Percentiles rank a stretch among this genome's conserved stretches.
phyloP scores from a whole-genome alignment of 2,113 vertebrate species.

The Paralichthys olivaceus region DNA sequence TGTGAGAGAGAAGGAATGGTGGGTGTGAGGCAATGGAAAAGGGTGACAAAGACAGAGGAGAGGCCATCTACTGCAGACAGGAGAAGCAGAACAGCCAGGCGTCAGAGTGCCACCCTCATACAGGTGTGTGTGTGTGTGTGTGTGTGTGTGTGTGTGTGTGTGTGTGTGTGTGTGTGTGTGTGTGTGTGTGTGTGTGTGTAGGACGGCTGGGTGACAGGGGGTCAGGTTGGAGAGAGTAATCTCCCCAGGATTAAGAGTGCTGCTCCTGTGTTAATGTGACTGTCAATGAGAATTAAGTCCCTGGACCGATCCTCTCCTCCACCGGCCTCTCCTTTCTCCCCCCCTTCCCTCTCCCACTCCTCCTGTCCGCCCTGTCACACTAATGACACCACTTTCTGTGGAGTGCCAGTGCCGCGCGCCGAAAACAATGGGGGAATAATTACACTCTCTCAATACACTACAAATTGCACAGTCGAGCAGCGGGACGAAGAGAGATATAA shows the following conservation, averaged over 20 bases:
- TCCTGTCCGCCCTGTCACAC: constrained; percentile 48
- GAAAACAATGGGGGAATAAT: constrained; percentile 76
- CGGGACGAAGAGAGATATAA: constrained; percentile 46
- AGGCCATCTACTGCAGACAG: constrained; percentile 38
- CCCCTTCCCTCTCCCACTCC: constrained; percentile 12
- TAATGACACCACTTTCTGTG: constrained; percentile 73
- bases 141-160: constrained; percentile 32
- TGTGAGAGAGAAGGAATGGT: not conserved
- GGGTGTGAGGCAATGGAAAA: constrained; percentile 17
- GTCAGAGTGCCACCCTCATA: constrained; percentile 23
- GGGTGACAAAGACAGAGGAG: constrained; percentile 56
- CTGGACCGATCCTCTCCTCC: constrained; percentile 51
- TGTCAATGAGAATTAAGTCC: constrained; percentile 84
- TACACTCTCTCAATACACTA: constrained; percentile 69
- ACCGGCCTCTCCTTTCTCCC: constrained; percentile 6
- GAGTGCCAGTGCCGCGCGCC: constrained; percentile 40
- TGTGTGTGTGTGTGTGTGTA: constrained; percentile 29
- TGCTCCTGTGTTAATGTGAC: constrained; percentile 82
- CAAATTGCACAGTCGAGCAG: constrained; percentile 66
- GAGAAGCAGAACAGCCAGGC: constrained; percentile 20
- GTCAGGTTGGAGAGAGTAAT: constrained; percentile 77
- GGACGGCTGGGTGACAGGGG: constrained; percentile 46
- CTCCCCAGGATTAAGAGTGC: constrained; percentile 79
- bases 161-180: constrained; percentile 45
- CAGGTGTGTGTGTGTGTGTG: constrained; percentile 54